Percentiles rank a stretch among this genome's conserved stretches.
phyloP scores from a whole-genome alignment of 2,113 vertebrate genomes.

The Calidris pugnax region DNA sequence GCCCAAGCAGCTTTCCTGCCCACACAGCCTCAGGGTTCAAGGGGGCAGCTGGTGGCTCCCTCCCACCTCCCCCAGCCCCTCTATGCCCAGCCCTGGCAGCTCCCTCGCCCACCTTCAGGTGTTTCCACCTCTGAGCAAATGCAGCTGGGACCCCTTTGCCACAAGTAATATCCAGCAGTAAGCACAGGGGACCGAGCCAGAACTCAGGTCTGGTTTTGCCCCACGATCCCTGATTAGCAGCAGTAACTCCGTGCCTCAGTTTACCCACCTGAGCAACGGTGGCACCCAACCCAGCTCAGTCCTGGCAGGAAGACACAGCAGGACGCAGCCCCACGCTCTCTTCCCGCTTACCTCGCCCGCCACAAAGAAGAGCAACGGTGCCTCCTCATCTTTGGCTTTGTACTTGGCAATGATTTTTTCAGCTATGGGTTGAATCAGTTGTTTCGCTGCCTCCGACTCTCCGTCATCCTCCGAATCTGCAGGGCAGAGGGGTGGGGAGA shows the following conservation, averaged over 20 bases:
- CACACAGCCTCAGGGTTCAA: fast-evolving
- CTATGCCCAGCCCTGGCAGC: not conserved
- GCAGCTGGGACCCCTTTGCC: not conserved
- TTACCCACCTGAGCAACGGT: not conserved
- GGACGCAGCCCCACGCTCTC: not conserved
- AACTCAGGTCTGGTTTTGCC: not conserved
- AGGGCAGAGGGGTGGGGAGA: not conserved
- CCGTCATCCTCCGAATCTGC: slow-evolving; percentile 96
- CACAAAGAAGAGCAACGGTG: slow-evolving; percentile 93
- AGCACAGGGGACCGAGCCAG: not conserved
- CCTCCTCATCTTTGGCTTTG: slow-evolving; percentile 98
- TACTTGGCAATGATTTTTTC: slow-evolving; percentile 97
- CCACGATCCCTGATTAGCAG: fast-evolving
- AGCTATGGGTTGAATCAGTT: slow-evolving; percentile 96
- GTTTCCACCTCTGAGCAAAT: not conserved
- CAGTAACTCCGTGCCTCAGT: not conserved
- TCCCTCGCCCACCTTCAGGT: fast-evolving
- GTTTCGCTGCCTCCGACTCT: slow-evolving; percentile 93
- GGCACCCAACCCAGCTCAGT: not conserved
- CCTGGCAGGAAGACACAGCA: not conserved
- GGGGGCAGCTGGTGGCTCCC: not conserved
- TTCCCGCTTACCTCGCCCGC: slow-evolving; percentile 89
- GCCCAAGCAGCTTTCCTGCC: not conserved
- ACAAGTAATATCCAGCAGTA: not conserved
- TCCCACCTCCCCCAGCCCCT: no score